Evolutionary conservation across 2,888 invertebrate species (phyloP), one percentile per base, ranked within the genome.

Genomic region (Rotaria socialis): DNA sequence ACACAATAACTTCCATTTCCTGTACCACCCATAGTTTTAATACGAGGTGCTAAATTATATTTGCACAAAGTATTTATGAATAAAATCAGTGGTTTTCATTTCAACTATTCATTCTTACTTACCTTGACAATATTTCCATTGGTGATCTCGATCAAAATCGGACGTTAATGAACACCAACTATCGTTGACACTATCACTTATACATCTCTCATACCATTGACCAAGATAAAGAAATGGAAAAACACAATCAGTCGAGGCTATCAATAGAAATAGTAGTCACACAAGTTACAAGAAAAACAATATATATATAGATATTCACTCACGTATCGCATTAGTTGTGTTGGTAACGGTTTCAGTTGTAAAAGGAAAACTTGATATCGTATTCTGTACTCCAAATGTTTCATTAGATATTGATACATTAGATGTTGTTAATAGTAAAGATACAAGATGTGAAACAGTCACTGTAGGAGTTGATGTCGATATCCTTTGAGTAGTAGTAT

Each of bases 161-260:
- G 14, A 19, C 24, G 55, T 58, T 55, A 85, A 22, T 41, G 85
- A 85, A 55, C 85, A 85, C 85, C 85, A 85, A 55, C 55, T 55
- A 58, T 58, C 55, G 43, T 85, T 85, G 11, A 55, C 6, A 55
- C 11, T 35, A 47, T 55, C 85, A 55, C 56, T 58, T 5, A 58
- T 55, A 55, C 85, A 85, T 55, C n/a, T 47, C 6, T 55, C 55
- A 58, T 85, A 85, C 85, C 85, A 85, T 27, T 85, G 85, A 24
- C 85, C 85, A 22, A 43, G 22, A n/a, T 85, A 85, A 24, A 11
- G 41, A 41, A 85, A 85, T 85, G 85, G 85, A 27, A 85, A 85
- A 10, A 85, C 41, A 47, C 85, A 85, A 55, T 85, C 27, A 16
- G 4, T n/a, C 5, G 47, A 14, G 10, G 4, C 80, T 80, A 27